Base-by-base conservation (phyloP, 2,113 vertebrate species). In the Hippocampus guttulatus region DNA sequence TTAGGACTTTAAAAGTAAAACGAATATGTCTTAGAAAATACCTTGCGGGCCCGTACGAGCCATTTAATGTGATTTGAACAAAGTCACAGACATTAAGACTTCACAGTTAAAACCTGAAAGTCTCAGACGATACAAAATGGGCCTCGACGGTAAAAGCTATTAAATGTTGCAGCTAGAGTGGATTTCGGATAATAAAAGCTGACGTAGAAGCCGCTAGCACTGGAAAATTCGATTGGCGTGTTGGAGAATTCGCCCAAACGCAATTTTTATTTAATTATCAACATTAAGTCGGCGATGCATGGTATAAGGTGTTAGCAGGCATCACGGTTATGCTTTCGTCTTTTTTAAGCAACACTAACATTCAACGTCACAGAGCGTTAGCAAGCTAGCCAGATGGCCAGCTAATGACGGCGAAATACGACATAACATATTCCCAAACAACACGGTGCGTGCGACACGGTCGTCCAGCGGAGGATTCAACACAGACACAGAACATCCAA, bases 351-450 rank as follows among this genome's bases (percentile, higher is more conserved):
- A 51, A 54, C 20, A 49, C 8, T 27, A 20, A 57, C 30, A 41
- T 6, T 41, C 12, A 14, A 40, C 52, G 49, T 21, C 20, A 68
- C 38, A 7, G 12, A 15, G 43, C 49, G 30, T 58, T 18, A 25
- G 30, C 20, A 61, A 8, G 41, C 23, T 41, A 27, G n/a, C 60
- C 33, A 41, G 80, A 71, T 80, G 81, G 30, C 67, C 54, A 3
- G 60, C 79, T 75, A 86, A 40, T 65, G 77, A 69, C 30, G 69
- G 70, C 55, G 69, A 80, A 75, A 67, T 23, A 55, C 61, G 57
- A 61, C 62, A 63, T 33, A 55, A 40, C 57, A 52, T 60, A 2
- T n/a, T 27, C 9, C 20, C 7, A 4, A 51, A 21, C 8, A 8
- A 0, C 3, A 27, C 5, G 0, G 7, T 1, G 3, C 12, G 2